Conservation (phyloP, 1,140 invertebrate species). For the Eulimnadia texana region DNA sequence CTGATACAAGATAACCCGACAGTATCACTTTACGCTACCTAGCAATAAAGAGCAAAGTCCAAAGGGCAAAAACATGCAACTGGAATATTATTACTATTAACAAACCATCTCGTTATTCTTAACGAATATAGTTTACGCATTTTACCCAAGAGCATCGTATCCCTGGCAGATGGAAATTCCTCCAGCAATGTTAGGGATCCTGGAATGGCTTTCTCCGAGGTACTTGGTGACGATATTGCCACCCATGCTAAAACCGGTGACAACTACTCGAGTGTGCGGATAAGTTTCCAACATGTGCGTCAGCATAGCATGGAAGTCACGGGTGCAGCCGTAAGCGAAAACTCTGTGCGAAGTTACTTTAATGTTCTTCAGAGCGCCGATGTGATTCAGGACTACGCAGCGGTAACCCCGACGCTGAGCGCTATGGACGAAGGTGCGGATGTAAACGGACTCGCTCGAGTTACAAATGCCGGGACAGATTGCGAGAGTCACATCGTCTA, state of each 20-base stretch:
- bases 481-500: constrained; percentile 73
- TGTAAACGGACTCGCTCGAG: constrained; percentile 81
- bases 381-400: constrained; percentile 85
- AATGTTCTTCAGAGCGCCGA: constrained; percentile 70
- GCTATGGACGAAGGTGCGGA: constrained; percentile 78
- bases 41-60: too few species aligned
- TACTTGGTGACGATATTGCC: constrained; percentile 81
- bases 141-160: constrained; percentile 47
- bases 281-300: constrained; percentile 52
- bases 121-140: too few species aligned
- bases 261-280: constrained; percentile 56
- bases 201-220: constrained; percentile 52
- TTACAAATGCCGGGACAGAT: constrained; percentile 88
- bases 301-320: constrained; percentile 68
- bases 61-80: too few species aligned
- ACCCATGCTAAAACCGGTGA: constrained; percentile 79
- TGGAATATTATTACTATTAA: too few species aligned
- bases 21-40: too few species aligned
- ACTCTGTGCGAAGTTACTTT: constrained; percentile 71
- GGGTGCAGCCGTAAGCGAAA: constrained; percentile 79
- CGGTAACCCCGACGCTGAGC: constrained; percentile 76
- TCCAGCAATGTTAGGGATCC: constrained; percentile 58
- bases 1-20: too few species aligned
- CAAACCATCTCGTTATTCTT: too few species aligned
- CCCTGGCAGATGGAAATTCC: constrained; percentile 83